Conservation (phyloP, 2,888 invertebrate species). For the Acronicta aceris region DNA sequence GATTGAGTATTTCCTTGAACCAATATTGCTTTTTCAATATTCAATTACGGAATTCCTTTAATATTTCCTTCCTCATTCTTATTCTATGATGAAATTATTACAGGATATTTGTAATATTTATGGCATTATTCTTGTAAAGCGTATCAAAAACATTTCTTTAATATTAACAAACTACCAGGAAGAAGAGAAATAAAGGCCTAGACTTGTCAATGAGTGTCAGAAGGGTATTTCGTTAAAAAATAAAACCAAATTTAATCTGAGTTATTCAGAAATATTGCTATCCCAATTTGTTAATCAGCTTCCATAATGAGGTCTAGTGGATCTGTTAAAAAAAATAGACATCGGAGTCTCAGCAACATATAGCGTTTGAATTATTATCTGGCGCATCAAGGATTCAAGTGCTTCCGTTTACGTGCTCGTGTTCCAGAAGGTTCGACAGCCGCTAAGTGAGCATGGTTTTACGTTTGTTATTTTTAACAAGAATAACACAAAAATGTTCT, state of each 20-base stretch:
- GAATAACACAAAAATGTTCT: background rate
- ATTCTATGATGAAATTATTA: too few relatives aligned
- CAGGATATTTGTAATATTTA: too few relatives aligned
- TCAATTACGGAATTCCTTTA: background rate
- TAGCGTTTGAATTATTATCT: slow-evolving; percentile 31
- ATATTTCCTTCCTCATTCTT: background rate
- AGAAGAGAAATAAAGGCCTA: too few relatives aligned
- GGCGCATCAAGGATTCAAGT: slow-evolving; percentile 37
- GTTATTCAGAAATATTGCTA: slow-evolving; percentile 12
- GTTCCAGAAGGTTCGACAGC: slow-evolving; percentile 23
- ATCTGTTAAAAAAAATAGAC: slow-evolving; percentile 17
- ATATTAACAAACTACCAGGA: too few relatives aligned
- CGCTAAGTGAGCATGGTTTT: slow-evolving; percentile 3
- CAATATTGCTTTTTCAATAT: background rate
- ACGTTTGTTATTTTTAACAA: slow-evolving; percentile 2
- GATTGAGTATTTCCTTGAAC: slow-evolving; percentile 2
- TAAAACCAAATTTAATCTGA: slow-evolving; percentile 4
- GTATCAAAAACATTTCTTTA: too few relatives aligned
- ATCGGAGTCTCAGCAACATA: slow-evolving; percentile 29
- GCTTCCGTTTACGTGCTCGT: slow-evolving; percentile 27
- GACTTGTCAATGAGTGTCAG: too few relatives aligned
- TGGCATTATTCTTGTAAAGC: too few relatives aligned
- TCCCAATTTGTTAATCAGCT: slow-evolving; percentile 17
- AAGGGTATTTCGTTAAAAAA: background rate
- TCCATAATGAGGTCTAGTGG: slow-evolving; percentile 30